These are phyloP conservation scores for Balearica regulorum DNA, from an alignment of 2,797 vertebrate genomes.

Conservation along the genomic window DNA sequence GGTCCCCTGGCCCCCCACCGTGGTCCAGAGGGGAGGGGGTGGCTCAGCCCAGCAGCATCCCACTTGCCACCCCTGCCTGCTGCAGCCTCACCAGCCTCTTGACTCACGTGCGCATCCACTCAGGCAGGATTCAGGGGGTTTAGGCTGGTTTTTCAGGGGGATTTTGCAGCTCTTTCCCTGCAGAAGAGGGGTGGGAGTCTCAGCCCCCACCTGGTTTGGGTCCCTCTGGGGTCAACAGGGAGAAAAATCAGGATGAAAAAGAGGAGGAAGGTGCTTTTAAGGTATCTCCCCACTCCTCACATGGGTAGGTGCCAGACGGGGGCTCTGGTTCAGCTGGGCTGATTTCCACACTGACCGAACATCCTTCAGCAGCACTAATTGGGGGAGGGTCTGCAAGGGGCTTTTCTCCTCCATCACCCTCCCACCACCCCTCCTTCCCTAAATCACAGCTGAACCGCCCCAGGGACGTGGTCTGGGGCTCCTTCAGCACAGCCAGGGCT, in stretches of 20 bases:
- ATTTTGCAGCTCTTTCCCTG: not conserved
- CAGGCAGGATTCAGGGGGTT: not conserved
- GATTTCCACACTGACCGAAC: not conserved
- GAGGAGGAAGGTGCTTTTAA: not conserved
- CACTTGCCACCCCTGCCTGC: not conserved
- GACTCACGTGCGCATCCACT: no score
- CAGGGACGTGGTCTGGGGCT: accelerated
- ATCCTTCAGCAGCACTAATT: not conserved
- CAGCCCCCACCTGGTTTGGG: not conserved
- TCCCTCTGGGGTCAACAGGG: accelerated
- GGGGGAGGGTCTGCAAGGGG: not conserved
- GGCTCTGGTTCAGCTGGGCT: not conserved
- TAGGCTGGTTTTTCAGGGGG: no score
- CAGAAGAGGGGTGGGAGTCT: not conserved
- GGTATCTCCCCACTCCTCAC: not conserved
- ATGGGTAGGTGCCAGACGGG: not conserved
- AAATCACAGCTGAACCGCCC: not conserved
- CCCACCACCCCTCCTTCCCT: no score
- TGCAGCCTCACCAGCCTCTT: not conserved
- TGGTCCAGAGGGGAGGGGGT: not conserved
- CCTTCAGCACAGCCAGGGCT: accelerated
- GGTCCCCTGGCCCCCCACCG: accelerated
- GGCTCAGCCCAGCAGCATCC: not conserved
- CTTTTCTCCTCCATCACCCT: not conserved
- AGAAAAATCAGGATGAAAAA: not conserved